Percentiles rank a stretch among this genome's conserved stretches.
Evolutionary conservation across 1,140 invertebrate genomes (phyloP).

Genomic region (Cepaea nemoralis): DNA sequence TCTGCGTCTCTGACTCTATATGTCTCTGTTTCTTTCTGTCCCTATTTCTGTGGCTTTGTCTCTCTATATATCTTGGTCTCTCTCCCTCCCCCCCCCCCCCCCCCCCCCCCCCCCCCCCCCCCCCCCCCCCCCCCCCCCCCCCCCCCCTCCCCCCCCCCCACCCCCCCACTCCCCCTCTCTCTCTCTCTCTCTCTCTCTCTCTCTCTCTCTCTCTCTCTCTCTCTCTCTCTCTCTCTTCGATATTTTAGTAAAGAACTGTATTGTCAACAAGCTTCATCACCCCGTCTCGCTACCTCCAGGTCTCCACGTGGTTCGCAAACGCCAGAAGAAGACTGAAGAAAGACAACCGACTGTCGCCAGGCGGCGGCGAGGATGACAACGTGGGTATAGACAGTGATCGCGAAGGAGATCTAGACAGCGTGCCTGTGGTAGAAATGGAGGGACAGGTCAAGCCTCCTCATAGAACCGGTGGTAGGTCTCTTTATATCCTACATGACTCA

Average conservation of each 20-base stretch:
- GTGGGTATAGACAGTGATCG: slow-evolving; percentile 51
- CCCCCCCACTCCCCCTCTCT: no score
- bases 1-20: no score
- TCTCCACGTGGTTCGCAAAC: slow-evolving; percentile 69
- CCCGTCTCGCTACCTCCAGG: no score
- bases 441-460: neutral
- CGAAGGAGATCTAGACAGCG: slow-evolving; percentile 42
- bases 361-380: slow-evolving; percentile 53
- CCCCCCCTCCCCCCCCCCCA: no score
- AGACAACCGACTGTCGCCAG: slow-evolving; percentile 77
- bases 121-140: slow-evolving; percentile 6
- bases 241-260: neutral
- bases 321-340: slow-evolving; percentile 81
- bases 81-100: slow-evolving; percentile 5
- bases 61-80: no score
- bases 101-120: slow-evolving; percentile 6
- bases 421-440: neutral
- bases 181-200: slow-evolving; percentile 9
- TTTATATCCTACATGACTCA: no score
- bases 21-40: no score
- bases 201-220: slow-evolving; percentile 8
- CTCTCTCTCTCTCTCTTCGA: no score
- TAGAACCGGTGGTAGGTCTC: neutral
- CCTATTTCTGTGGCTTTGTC: no score
- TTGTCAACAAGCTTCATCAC: neutral